Evolutionary conservation across 2,797 vertebrate genomes (phyloP).

Genomic region (Discoglossus pictus): DNA sequence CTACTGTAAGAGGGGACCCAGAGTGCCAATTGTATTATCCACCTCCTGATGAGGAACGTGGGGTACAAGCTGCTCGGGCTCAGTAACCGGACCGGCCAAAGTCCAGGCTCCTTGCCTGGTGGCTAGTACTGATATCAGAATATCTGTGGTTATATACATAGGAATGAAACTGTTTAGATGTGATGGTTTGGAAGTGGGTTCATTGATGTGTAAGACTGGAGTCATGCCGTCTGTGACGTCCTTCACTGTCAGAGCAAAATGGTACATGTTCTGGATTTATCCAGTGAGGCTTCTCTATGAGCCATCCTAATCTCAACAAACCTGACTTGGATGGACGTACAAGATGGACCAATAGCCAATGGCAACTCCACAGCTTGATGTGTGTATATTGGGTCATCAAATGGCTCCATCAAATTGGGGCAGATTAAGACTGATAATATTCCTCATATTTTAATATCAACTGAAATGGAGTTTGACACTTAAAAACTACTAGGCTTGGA

Average conservation of each 20-base stretch:
- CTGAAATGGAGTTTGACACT: no score
- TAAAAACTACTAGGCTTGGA: no score
- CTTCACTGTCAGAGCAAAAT: background rate
- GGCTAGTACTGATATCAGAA: conserved; percentile 33
- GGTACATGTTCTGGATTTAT: background rate
- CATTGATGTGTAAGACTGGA: conserved; percentile 11
- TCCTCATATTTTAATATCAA: no score
- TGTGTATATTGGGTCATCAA: no score
- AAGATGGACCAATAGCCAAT: background rate
- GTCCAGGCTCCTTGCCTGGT: conserved; percentile 23
- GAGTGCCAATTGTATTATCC: conserved; percentile 88
- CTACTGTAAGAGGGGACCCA: conserved; percentile 87
- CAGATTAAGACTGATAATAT: no score
- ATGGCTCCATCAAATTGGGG: no score
- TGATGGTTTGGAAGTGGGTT: conserved; percentile 32
- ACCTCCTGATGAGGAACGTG: conserved; percentile 66
- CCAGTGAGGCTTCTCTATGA: background rate
- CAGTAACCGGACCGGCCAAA: conserved; percentile 58
- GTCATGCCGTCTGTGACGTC: no score
- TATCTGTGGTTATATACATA: conserved; percentile 30
- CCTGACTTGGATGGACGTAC: background rate
- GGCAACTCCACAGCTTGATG: background rate
- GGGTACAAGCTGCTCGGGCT: conserved; percentile 59
- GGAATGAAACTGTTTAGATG: conserved; percentile 3
- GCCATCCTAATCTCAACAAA: conserved; percentile 21